phyloP scores from a whole-genome alignment of 2,888 invertebrate species.

The Pherbina coryleti region DNA sequence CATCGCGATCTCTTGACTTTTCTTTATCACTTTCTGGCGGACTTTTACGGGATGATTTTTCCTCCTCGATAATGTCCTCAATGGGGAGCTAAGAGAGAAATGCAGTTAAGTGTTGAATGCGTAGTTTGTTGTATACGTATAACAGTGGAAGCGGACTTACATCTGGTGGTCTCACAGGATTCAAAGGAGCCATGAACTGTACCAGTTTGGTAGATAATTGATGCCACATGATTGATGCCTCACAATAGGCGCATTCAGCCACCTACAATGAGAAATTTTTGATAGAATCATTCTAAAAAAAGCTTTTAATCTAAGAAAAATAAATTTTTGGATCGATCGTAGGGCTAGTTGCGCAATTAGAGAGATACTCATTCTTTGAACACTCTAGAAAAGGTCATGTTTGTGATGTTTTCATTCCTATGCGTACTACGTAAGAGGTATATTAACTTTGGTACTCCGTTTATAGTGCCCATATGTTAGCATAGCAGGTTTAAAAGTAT shows the following conservation, averaged over 20 bases:
- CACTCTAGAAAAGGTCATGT: too few species aligned
- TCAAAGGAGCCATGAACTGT: constrained; percentile 82
- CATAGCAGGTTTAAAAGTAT: too few species aligned
- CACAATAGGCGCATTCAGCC: constrained; percentile 90
- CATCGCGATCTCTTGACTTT: constrained; percentile 76
- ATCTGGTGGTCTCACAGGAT: constrained; percentile 81
- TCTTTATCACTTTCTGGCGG: constrained; percentile 79
- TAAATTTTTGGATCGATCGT: too few species aligned
- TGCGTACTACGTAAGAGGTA: too few species aligned
- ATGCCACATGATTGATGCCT: constrained; percentile 94
- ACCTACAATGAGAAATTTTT: constrained; percentile 52
- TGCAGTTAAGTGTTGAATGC: background rate
- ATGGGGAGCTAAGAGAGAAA: constrained; percentile 71
- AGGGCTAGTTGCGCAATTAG: too few species aligned
- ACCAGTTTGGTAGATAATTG: constrained; percentile 87
- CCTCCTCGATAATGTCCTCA: constrained; percentile 80
- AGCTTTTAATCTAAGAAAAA: too few species aligned
- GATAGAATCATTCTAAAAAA: background rate
- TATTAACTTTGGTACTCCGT: too few species aligned
- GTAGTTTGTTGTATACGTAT: background rate
- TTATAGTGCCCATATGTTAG: too few species aligned
- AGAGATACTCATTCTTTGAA: too few species aligned
- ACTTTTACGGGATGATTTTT: constrained; percentile 75
- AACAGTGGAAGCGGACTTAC: constrained; percentile 70
- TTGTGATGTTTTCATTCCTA: too few species aligned